phyloP scores from a whole-genome alignment of 2,113 vertebrate species.

The Corythornis vintsioides region DNA sequence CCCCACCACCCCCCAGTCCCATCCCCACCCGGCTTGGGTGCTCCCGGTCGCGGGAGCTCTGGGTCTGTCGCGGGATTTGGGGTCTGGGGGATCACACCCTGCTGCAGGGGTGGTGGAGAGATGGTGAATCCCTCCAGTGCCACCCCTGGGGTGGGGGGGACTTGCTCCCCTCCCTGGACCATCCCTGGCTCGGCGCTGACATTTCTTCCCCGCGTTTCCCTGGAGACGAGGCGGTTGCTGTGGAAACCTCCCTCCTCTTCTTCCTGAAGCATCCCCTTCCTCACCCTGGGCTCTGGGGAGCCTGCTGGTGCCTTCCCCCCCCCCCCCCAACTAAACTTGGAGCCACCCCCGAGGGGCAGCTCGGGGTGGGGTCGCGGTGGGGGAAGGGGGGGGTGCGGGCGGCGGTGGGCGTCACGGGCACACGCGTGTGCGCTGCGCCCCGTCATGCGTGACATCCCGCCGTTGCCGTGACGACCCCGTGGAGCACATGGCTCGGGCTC shows the following conservation, averaged over 20 bases:
- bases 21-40: background rate
- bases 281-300: background rate
- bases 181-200: background rate
- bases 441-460: conserved; percentile 68
- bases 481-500: conserved; percentile 70
- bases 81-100: background rate
- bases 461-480: conserved; percentile 75
- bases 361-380: too few species aligned
- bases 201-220: conserved; percentile 55
- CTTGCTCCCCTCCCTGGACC: conserved; percentile 4
- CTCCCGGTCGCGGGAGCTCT: fast-evolving
- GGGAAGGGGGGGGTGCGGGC: too few species aligned
- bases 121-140: fast-evolving
- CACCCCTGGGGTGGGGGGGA: background rate
- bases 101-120: background rate
- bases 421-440: background rate
- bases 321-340: background rate
- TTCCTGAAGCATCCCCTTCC: conserved; percentile 51
- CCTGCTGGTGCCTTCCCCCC: background rate
- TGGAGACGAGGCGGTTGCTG: conserved; percentile 73
- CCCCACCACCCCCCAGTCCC: too few species aligned
- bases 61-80: background rate
- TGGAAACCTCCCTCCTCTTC: conserved; percentile 68
- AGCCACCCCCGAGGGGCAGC: background rate
- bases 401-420: background rate